Conservation (phyloP, 2,113 vertebrate genomes). For the Irena cyanogastra region DNA sequence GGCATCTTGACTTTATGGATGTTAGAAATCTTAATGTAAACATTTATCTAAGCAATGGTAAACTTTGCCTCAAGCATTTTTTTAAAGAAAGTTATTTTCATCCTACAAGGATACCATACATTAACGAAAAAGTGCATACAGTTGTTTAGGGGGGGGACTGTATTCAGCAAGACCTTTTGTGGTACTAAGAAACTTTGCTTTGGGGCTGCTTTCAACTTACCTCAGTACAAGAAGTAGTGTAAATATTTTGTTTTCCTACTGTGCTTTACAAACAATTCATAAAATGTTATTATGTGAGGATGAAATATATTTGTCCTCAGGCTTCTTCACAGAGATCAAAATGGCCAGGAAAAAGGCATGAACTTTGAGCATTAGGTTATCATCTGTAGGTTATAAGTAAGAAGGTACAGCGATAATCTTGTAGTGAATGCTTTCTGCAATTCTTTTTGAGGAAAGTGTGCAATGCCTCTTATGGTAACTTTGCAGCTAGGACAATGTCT, state of each 20-base stretch:
- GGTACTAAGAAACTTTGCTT: neutral
- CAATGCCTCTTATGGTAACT: neutral
- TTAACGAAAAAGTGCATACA: neutral
- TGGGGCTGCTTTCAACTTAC: neutral
- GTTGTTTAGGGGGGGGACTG: neutral
- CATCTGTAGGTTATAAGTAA: neutral
- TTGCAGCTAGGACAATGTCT: neutral
- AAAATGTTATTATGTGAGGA: neutral
- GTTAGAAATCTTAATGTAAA: neutral
- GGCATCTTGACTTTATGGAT: neutral
- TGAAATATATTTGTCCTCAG: neutral
- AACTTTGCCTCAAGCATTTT: neutral
- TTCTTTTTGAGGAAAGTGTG: neutral
- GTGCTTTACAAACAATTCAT: neutral
- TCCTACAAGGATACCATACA: neutral
- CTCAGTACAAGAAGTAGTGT: neutral
- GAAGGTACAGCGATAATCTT: neutral
- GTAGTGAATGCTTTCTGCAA: neutral
- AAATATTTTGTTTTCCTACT: neutral
- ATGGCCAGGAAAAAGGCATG: neutral
- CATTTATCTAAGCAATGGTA: neutral
- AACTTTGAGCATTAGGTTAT: neutral
- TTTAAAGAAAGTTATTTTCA: neutral
- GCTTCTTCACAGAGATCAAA: neutral
- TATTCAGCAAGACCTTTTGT: neutral